These are phyloP conservation scores for Leistus spinibarbis DNA, from an alignment of 2,888 invertebrate genomes.

Conservation along the genomic window DNA sequence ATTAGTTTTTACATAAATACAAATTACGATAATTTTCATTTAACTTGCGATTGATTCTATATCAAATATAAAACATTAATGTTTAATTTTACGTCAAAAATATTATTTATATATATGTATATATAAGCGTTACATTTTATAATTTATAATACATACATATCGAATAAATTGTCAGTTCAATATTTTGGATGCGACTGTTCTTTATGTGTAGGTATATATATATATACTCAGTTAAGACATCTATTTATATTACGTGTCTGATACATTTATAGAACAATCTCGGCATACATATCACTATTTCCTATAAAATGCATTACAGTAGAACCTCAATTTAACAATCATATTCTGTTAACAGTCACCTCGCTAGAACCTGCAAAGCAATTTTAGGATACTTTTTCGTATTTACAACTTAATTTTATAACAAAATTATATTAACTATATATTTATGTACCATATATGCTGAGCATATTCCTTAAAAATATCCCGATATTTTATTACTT, in stretches of 20 bases:
- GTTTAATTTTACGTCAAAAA: background rate
- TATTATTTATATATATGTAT: too few species aligned
- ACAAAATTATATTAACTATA: too few species aligned
- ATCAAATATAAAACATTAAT: background rate
- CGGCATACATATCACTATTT: background rate
- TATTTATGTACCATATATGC: too few species aligned
- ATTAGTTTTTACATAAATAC: background rate
- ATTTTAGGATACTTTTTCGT: too few species aligned
- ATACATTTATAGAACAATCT: background rate
- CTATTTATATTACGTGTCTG: background rate
- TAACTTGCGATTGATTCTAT: background rate
- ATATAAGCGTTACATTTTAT: background rate
- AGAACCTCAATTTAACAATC: too few species aligned
- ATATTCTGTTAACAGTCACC: background rate
- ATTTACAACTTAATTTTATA: too few species aligned
- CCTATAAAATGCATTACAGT: background rate
- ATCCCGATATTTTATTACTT: background rate
- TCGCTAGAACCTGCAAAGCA: background rate
- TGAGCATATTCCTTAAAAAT: too few species aligned
- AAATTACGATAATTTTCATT: background rate
- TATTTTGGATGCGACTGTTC: background rate
- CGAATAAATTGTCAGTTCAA: background rate
- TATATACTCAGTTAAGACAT: background rate
- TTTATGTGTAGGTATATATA: background rate
- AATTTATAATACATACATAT: background rate